Evolutionary conservation across 2,113 vertebrate genomes (phyloP).

Genomic region (Cichladusa arquata): DNA sequence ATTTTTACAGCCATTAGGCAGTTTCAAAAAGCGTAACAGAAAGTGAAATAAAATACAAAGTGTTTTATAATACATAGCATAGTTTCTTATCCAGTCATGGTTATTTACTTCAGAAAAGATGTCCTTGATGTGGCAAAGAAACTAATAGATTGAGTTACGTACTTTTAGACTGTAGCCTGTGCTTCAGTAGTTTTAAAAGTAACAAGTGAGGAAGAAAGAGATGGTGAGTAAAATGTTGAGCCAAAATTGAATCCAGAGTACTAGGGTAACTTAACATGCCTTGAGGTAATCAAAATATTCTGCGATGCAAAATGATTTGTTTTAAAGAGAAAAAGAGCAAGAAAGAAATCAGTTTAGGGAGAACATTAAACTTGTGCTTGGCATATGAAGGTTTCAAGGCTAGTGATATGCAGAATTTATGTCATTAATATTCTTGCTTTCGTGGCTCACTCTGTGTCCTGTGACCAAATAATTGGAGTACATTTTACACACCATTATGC

Average conservation of each 20-base stretch:
- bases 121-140: slow-evolving; percentile 15
- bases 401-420: slow-evolving; percentile 8
- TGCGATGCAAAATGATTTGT: background rate
- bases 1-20: background rate
- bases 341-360: background rate
- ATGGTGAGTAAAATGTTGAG: slow-evolving; percentile 48
- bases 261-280: background rate
- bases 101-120: slow-evolving; percentile 21
- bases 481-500: slow-evolving; percentile 51
- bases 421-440: slow-evolving; percentile 39
- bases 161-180: background rate
- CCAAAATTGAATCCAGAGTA: background rate
- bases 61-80: background rate
- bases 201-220: slow-evolving; percentile 24
- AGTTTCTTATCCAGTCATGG: background rate
- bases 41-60: background rate
- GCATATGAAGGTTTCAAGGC: slow-evolving; percentile 9
- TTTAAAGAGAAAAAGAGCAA: background rate
- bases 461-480: slow-evolving; percentile 37
- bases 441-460: background rate
- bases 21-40: background rate
- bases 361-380: background rate
- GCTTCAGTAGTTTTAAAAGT: slow-evolving; percentile 45
- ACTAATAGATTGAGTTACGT: background rate
- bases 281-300: background rate